Evolutionary conservation across 1,140 invertebrate species (phyloP).

Genomic region (Tyrophagus putrescentiae): DNA sequence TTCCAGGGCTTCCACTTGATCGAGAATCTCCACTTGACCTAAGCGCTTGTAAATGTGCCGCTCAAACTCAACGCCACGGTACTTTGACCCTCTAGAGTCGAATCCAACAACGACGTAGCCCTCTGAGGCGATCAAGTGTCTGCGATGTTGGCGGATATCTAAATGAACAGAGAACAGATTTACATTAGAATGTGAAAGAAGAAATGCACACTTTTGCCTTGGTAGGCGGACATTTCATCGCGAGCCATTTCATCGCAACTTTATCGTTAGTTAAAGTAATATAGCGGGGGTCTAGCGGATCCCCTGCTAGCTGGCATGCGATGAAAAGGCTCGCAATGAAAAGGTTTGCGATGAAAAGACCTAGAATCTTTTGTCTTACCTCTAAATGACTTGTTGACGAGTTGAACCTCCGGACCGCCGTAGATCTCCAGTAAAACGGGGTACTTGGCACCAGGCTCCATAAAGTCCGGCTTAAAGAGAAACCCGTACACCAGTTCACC

Average conservation of each 20-base stretch:
- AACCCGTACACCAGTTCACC: conserved; percentile 70
- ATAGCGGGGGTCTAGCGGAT: too few relatives aligned
- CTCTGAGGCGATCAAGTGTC: conserved; percentile 86
- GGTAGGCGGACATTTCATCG: too few relatives aligned
- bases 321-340: conserved; percentile 10
- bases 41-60: conserved; percentile 68
- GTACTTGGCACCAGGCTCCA: conserved; percentile 57
- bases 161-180: neutral
- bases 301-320: too few relatives aligned
- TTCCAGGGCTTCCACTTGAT: conserved; percentile 72
- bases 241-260: too few relatives aligned
- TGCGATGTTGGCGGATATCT: conserved; percentile 65
- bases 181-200: too few relatives aligned
- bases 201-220: too few relatives aligned
- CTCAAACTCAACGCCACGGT: conserved; percentile 81
- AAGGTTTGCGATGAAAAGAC: neutral
- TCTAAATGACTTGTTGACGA: conserved; percentile 90
- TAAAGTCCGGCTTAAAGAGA: conserved; percentile 74
- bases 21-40: conserved; percentile 85
- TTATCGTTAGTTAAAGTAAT: too few relatives aligned
- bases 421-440: conserved; percentile 93
- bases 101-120: conserved; percentile 91
- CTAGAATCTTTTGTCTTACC: conserved; percentile 36
- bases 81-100: conserved; percentile 83
- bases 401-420: conserved; percentile 90